Evolutionary conservation across 2,888 invertebrate genomes (phyloP).

Genomic region (Zeuzera pyrina): DNA sequence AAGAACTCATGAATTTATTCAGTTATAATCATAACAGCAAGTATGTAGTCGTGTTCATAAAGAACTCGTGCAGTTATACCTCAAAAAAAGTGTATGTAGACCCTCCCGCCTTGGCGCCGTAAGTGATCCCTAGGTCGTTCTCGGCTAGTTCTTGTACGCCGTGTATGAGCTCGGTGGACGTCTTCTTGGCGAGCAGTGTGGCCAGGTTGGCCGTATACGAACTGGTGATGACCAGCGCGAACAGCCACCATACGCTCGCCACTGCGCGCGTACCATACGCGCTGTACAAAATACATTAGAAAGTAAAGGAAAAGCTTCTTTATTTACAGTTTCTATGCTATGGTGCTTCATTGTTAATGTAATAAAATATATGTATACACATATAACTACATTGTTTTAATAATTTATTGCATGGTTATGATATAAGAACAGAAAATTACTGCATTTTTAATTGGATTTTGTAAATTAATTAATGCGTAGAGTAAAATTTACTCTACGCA

Average conservation of each 20-base stretch:
- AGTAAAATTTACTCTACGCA: too few relatives aligned
- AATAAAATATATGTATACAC: too few relatives aligned
- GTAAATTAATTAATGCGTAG: too few relatives aligned
- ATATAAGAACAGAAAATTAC: too few relatives aligned
- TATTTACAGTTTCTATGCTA: too few relatives aligned
- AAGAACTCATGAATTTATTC: background rate
- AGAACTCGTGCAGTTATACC: slow-evolving; percentile 70
- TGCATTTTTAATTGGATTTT: too few relatives aligned
- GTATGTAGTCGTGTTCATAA: too few relatives aligned
- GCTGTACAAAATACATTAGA: slow-evolving; percentile 57
- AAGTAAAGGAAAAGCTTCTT: too few relatives aligned
- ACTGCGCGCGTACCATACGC: slow-evolving; percentile 90
- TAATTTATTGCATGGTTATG: too few relatives aligned
- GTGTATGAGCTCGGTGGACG: slow-evolving; percentile 76
- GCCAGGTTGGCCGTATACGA: slow-evolving; percentile 95
- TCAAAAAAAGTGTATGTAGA: slow-evolving; percentile 92
- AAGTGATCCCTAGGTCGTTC: slow-evolving; percentile 83
- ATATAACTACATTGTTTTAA: too few relatives aligned
- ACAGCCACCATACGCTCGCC: slow-evolving; percentile 91
- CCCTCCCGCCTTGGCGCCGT: slow-evolving; percentile 88
- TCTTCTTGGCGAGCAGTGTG: slow-evolving; percentile 88
- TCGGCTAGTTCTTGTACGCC: slow-evolving; percentile 87
- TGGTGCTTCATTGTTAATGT: too few relatives aligned
- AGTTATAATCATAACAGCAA: too few relatives aligned
- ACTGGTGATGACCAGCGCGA: slow-evolving; percentile 87